Base-by-base conservation (phyloP, 2,888 invertebrate species). In the Onthophagus sagittarius region DNA sequence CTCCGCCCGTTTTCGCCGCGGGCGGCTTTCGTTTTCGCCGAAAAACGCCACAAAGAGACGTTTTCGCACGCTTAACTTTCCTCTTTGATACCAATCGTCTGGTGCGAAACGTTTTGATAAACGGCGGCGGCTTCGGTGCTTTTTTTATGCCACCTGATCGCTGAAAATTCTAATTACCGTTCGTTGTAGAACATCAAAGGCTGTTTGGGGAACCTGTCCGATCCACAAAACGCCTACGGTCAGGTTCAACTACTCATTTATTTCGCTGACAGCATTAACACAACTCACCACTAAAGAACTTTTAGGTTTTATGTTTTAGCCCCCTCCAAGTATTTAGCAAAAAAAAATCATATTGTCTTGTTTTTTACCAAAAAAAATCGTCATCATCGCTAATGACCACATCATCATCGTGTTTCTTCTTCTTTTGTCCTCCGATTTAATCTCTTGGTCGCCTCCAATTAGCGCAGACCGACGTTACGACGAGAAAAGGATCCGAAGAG, bases 1-100 rank as follows among this genome's bases (percentile, higher is more conserved):
- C 72, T 70, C 13, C 72, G 15, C 53, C 63, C 32, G 32, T 63
- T 65, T 13, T 15, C 69, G 13, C 69, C 69, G 63, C 23, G 15
- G 14, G 65, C 72, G 33, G n/a, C 31, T 33, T n/a, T 11, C 39
- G 39, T 53, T 53, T 53, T 53, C 39, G 39, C 39, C 39, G 5
- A 53, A 53, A 53, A 53, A 53, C 39, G 39, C 39, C 39, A 53
- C 39, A 53, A 53, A 53, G 39, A 53, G 11, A 53, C 39, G 39
- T 53, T 53, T 53, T 53, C 39, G 39, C 39, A 53, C 39, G 39
- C 39, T 53, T 53, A 53, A 53, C 39, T 53, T 53, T 53, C 39
- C 39, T 23, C 23, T 53, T 53, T 53, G 39, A 53, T 11, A 53
- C 11, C 39, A 11, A 9, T 53, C 39, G 39, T 11, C 11, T 65